Base-by-base conservation (phyloP, 2,797 vertebrate species). In the Carcharodon carcharias region DNA sequence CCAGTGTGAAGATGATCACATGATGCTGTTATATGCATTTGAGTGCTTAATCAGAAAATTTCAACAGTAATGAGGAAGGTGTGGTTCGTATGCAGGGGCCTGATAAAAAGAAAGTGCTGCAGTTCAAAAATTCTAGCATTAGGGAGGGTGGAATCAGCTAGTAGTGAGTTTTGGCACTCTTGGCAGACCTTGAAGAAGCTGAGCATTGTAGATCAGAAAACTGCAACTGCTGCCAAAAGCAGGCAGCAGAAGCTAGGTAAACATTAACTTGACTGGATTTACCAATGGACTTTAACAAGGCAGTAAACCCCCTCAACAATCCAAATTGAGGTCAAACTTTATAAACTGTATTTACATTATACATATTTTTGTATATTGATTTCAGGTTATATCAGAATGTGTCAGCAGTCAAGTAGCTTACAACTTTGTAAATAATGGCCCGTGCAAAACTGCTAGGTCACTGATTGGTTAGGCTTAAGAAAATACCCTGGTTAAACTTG, bases 281-380 rank as follows among this genome's bases (percentile, higher is more conserved):
- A 91, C 88, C 61, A 93, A 67, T 93, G n/a, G 91, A 93, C 63
- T 93, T 93, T 45, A 93, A 45, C 91, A 45, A 93, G 40, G 61
- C 61, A 93, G 21, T 93, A 93, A 93, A 67, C 40, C 65, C 45
- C 63, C 6, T 65, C 9, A 40, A 93, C 61, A 93, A 26, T 93
- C 91, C 91, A 67, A 61, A 31, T 11, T 35, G 88, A 40, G 61
- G n/a, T 93, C 89, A 93, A 63, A 28, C 14, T 58, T 58, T 16
- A 35, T 61, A 91, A 56, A 91, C 31, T 2, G 21, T 40, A 45
- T 65, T 23, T 93, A 26, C 2, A 23, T 26, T 92, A 40, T 89
- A 35, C 31, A 12, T 11, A 85, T 93, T 58, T 35, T 3, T 21
- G 8, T 63, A 93, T 26, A 3, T 45, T 2, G 61, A 93, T 93